phyloP scores from a whole-genome alignment of 2,797 vertebrate species.

The Pagetopsis macropterus region DNA sequence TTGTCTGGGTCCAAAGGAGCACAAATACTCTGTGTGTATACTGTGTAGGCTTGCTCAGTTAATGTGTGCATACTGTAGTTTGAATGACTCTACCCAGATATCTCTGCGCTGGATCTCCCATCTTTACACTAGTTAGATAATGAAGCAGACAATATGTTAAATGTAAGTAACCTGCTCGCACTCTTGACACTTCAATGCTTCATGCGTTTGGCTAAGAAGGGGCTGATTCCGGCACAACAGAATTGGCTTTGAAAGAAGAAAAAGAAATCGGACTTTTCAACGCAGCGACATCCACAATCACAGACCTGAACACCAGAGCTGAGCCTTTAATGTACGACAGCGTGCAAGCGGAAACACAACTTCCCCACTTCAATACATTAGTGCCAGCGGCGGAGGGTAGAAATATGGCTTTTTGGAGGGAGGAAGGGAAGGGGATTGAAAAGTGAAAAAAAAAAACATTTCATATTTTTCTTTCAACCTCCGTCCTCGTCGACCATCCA shows the following conservation, averaged over 20 bases:
- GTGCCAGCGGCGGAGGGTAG: constrained; percentile 30
- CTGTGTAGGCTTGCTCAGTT: neutral
- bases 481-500: constrained; percentile 30
- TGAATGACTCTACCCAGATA: neutral
- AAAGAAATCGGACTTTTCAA: constrained; percentile 14
- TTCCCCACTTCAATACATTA: constrained; percentile 18
- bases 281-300: constrained; percentile 17
- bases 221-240: constrained; percentile 24
- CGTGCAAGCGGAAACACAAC: constrained; percentile 13
- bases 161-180: neutral
- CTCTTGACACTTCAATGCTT: constrained; percentile 9
- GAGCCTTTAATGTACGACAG: constrained; percentile 19
- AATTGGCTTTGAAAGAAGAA: constrained; percentile 28
- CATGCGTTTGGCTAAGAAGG: constrained; percentile 61
- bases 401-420: constrained; percentile 71
- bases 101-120: neutral
- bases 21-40: too few species aligned
- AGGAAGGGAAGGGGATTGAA: neutral
- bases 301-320: constrained; percentile 12
- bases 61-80: neutral
- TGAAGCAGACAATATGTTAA: constrained; percentile 14
- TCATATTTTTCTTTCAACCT: constrained; percentile 28
- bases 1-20: too few species aligned
- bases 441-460: constrained; percentile 27
- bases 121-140: neutral